Conservation (phyloP, 2,888 invertebrate species). For the Agrotis ipsilon region DNA sequence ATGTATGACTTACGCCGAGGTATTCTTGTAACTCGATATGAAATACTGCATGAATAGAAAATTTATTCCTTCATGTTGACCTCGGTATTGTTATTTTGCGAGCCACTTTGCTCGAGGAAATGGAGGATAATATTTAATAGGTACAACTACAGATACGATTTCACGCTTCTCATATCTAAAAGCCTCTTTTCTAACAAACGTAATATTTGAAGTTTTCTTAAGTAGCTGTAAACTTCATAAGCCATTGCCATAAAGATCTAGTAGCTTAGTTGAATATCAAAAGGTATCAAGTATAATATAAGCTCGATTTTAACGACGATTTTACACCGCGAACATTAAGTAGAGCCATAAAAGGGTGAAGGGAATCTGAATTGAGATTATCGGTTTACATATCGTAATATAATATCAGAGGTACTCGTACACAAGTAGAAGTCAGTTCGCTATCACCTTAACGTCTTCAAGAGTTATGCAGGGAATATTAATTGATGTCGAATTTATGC, state of each 20-base stretch:
- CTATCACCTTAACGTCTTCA: slow-evolving; percentile 82
- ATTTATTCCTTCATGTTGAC: slow-evolving; percentile 28
- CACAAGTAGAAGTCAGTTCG: slow-evolving; percentile 75
- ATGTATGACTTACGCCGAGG: slow-evolving; percentile 19
- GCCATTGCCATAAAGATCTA: slow-evolving; percentile 59
- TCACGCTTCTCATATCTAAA: slow-evolving; percentile 35
- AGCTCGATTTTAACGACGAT: slow-evolving; percentile 78
- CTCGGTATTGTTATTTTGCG: slow-evolving; percentile 34
- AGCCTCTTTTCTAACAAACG: slow-evolving; percentile 35
- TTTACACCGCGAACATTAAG: slow-evolving; percentile 80
- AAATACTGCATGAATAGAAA: slow-evolving; percentile 39
- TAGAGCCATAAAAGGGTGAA: slow-evolving; percentile 79
- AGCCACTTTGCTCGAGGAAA: slow-evolving; percentile 25
- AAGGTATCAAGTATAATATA: slow-evolving; percentile 71
- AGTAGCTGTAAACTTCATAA: slow-evolving; percentile 58
- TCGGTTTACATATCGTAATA: slow-evolving; percentile 79
- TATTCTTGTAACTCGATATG: slow-evolving; percentile 26
- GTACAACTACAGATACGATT: slow-evolving; percentile 26
- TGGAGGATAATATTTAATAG: slow-evolving; percentile 29
- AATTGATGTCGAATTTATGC: slow-evolving; percentile 81
- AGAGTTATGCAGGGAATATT: slow-evolving; percentile 76
- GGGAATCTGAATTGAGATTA: slow-evolving; percentile 81
- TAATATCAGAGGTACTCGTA: slow-evolving; percentile 71
- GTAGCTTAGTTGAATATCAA: slow-evolving; percentile 66
- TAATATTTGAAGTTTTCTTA: slow-evolving; percentile 50